A percentile compares a stretch with the other conserved stretches of the same genome.
Conservation (phyloP, 2,113 vertebrate species). For the Coryphaenoides rupestris region DNA sequence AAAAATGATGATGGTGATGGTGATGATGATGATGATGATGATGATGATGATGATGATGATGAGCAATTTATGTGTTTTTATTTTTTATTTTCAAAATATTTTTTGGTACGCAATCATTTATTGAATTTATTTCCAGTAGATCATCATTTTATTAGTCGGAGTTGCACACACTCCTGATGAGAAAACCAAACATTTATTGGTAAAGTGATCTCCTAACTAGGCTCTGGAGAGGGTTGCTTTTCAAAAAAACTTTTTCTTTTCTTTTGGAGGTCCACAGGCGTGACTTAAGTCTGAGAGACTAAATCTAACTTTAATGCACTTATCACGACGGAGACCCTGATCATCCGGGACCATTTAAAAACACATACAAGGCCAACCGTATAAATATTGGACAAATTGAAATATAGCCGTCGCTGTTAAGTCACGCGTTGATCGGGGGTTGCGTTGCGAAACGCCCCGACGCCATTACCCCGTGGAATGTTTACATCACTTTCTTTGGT, state of each 20-base stretch:
- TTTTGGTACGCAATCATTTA: too few species aligned
- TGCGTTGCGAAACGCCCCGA: neutral
- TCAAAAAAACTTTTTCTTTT: too few species aligned
- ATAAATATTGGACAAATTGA: neutral
- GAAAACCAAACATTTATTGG: too few species aligned
- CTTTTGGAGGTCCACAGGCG: too few species aligned
- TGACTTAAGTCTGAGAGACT: too few species aligned
- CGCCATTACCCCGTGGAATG: conserved; percentile 24
- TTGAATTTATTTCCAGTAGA: neutral
- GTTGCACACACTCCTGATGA: too few species aligned
- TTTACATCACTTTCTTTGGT: conserved; percentile 13
- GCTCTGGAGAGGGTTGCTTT: too few species aligned
- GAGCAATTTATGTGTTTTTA: neutral
- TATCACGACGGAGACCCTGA: neutral
- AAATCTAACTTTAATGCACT: neutral
- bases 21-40: too few species aligned
- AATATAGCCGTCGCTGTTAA: neutral
- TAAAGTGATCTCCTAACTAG: too few species aligned
- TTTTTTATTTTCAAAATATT: neutral
- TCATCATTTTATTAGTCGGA: too few species aligned
- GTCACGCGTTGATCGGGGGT: neutral
- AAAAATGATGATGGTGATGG: too few species aligned
- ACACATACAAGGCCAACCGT: neutral
- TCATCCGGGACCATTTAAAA: neutral
- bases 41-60: too few species aligned